phyloP scores from a whole-genome alignment of 2,888 invertebrate species.

The Opisthograptis luteolata region DNA sequence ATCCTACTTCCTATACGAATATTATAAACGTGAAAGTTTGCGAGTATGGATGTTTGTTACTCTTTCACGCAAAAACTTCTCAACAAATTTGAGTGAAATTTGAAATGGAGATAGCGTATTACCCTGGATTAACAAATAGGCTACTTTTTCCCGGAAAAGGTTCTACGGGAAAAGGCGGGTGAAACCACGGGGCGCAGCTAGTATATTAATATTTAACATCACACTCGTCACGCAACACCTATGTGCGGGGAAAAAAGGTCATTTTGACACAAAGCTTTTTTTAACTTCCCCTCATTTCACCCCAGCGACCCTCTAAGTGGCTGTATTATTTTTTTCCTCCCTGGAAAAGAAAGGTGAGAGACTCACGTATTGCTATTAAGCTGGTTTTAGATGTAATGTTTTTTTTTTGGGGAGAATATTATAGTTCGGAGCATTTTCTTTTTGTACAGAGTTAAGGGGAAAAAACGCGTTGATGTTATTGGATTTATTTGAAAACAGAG shows the following conservation, averaged over 20 bases:
- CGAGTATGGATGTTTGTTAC: no score
- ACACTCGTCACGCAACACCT: conserved; percentile 40
- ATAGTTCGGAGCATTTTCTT: conserved; percentile 18
- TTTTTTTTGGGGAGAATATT: conserved; percentile 23
- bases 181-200: no score
- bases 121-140: no score
- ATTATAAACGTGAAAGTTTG: no score
- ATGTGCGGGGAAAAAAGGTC: conserved; percentile 41
- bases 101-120: no score
- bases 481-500: neutral
- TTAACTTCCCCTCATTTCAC: conserved; percentile 40
- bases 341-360: conserved; percentile 35
- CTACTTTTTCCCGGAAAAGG: no score
- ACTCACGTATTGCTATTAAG: conserved; percentile 39
- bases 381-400: conserved; percentile 33
- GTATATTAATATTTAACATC: conserved; percentile 38
- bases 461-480: neutral
- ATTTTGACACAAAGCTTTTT: conserved; percentile 48
- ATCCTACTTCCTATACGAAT: no score
- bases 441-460: neutral
- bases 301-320: conserved; percentile 43
- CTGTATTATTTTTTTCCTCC: conserved; percentile 39
- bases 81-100: no score
- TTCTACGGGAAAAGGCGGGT: no score
- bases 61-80: no score